Evolutionary conservation across 2,797 vertebrate genomes (phyloP), one percentile per base, ranked within the genome.

Genomic region (Myotis pilosus): DNA sequence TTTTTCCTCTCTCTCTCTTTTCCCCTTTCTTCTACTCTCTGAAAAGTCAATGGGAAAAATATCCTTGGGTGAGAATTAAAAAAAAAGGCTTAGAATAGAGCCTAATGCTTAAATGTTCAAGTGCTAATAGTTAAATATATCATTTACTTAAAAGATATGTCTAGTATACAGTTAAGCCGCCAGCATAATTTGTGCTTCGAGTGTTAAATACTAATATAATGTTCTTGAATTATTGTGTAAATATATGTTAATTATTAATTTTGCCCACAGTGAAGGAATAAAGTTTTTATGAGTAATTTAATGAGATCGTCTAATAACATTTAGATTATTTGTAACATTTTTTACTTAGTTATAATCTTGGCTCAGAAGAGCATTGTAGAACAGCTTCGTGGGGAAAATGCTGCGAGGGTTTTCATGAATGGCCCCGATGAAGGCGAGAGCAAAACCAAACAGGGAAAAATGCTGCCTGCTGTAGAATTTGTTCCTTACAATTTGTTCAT

Each of bases 211-310:
- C 17, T 72, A 47, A 36, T 80, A 4, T 44, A 53, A 47, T 57
- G 20, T 55, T 78, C 79, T 82, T 82, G 6, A 72, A 60, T 78
- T 80, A 74, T 33, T 81, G 3, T 38, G 10, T 94, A 82, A 84
- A 80, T 69, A 11, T 57, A n/a, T 80, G 49, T 71, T 76, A 60
- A 85, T 93, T 41, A 78, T 69, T 91, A 33, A 83, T 49, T 89
- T 89, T 71, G 33, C 66, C 84, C n/a, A 20, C 30, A 49, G 91
- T 33, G 82, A 62, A 83, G 41, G 49, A 68, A 22, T 80, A 72
- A 74, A 16, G 16, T 44, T 66, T 6, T 93, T 68, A 51, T 36
- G 38, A 62, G 62, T 85, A 41, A 30, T 2, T 81, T 60, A n/a
- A 81, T 60, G 51, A 71, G 75, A 23, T 95, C 57, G 36, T 19